Percentiles rank a stretch among this genome's conserved stretches.
Conservation (phyloP, 2,113 vertebrate species). For the Oxyruncus cristatus region DNA sequence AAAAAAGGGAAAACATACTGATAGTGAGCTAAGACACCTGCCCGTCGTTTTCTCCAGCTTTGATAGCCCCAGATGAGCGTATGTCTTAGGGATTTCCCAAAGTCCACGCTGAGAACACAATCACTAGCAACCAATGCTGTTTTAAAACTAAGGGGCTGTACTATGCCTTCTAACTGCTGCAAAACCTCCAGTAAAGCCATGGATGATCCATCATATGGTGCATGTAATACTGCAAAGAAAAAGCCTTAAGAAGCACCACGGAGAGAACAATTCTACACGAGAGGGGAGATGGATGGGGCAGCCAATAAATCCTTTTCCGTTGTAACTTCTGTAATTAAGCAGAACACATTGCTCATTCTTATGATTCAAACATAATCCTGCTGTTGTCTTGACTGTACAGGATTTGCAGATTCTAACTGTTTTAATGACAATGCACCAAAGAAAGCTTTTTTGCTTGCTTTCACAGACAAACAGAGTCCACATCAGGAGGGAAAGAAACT, state of each 20-base stretch:
- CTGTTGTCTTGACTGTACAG: conserved; percentile 9
- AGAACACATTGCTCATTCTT: conserved; percentile 25
- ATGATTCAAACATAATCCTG: conserved; percentile 36
- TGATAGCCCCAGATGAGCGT: not conserved
- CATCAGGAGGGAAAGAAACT: conserved; percentile 11
- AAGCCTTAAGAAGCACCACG: not conserved
- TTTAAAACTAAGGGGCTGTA: not conserved
- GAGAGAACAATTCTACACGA: not conserved
- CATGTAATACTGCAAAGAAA: not conserved
- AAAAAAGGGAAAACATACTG: not conserved
- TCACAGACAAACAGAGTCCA: not conserved
- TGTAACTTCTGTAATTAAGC: conserved; percentile 29
- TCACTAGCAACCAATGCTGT: not conserved
- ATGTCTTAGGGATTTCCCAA: not conserved
- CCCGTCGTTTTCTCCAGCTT: not conserved
- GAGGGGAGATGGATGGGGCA: not conserved
- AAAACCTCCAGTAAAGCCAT: not conserved
- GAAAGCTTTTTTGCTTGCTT: conserved; percentile 14
- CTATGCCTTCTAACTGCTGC: not conserved
- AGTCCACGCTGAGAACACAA: not conserved
- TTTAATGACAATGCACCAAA: conserved; percentile 40
- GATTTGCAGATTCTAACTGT: conserved; percentile 42
- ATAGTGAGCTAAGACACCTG: not conserved
- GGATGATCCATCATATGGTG: not conserved
- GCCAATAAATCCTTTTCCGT: not conserved